phyloP scores from a whole-genome alignment of 2,797 vertebrate genomes.

The Naso thynnoides region DNA sequence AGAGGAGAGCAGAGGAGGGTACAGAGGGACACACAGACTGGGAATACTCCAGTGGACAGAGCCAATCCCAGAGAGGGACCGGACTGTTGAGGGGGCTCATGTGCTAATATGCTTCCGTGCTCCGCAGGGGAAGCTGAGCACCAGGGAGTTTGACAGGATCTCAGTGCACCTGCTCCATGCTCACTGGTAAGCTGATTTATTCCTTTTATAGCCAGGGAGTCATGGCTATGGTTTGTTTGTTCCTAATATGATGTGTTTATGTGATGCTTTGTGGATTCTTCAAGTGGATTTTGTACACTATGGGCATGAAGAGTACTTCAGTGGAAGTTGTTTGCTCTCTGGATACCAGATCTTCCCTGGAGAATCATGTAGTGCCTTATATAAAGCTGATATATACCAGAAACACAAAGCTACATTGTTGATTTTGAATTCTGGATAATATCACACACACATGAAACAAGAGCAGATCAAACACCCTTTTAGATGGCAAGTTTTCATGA shows the following conservation, averaged over 20 bases:
- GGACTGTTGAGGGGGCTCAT: conserved; percentile 50
- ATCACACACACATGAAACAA: conserved; percentile 2
- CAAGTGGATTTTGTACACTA: conserved; percentile 15
- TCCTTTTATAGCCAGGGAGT: conserved; percentile 21
- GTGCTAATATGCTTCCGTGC: conserved; percentile 73
- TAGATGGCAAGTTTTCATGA: background rate
- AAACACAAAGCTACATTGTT: conserved; percentile 1
- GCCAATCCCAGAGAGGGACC: conserved; percentile 55
- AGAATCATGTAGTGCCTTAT: conserved; percentile 34
- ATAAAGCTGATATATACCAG: conserved; percentile 10
- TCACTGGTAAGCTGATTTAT: conserved; percentile 74
- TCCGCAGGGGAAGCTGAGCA: conserved; percentile 65
- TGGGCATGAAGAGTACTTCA: conserved; percentile 17
- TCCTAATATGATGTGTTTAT: conserved; percentile 6
- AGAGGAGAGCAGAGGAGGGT: conserved; percentile 64
- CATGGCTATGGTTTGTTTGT: conserved; percentile 9
- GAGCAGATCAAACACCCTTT: background rate
- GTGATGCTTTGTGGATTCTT: conserved; percentile 26
- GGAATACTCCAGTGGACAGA: conserved; percentile 68
- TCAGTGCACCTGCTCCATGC: conserved; percentile 77
- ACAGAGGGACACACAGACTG: conserved; percentile 49
- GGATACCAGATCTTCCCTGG: conserved; percentile 14
- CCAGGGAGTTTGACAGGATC: conserved; percentile 74
- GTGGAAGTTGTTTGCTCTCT: conserved; percentile 43
- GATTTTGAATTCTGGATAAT: background rate